phyloP scores from a whole-genome alignment of 2,113 vertebrate genomes.

The Corythaixoides concolor region DNA sequence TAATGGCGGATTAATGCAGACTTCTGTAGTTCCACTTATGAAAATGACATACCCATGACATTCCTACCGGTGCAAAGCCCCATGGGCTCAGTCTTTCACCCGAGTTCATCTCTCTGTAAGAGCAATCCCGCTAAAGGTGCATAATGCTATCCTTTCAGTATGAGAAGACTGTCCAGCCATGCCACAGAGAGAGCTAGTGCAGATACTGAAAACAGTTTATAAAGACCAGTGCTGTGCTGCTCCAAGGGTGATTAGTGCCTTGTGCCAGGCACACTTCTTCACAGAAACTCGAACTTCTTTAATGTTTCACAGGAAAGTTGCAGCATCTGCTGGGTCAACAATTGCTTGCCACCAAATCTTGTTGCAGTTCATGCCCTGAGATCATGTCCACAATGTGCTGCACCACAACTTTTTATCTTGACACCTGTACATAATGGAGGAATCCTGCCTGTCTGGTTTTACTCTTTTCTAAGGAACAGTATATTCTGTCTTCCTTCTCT shows the following conservation, averaged over 20 bases:
- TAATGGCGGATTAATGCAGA: neutral
- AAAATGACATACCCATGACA: neutral
- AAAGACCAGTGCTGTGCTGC: neutral
- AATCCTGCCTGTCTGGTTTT: slow-evolving; percentile 34
- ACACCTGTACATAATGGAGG: neutral
- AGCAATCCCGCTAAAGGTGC: neutral
- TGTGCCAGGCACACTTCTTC: neutral
- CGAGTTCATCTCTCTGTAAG: neutral
- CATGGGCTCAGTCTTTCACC: neutral
- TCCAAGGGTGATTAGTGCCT: neutral
- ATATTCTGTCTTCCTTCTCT: neutral
- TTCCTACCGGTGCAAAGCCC: neutral
- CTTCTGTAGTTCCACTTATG: neutral
- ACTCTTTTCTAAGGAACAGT: neutral
- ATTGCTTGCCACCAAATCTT: neutral
- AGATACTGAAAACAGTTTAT: neutral
- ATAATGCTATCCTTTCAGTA: neutral
- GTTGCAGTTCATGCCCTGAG: neutral
- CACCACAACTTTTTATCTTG: neutral
- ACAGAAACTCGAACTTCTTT: neutral
- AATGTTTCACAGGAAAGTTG: neutral
- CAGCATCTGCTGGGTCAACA: neutral
- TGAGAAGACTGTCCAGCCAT: neutral
- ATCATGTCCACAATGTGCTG: neutral
- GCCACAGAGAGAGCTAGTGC: too few species aligned